Conservation (phyloP, 2,113 vertebrate species). For the Neotragus moschatus region DNA sequence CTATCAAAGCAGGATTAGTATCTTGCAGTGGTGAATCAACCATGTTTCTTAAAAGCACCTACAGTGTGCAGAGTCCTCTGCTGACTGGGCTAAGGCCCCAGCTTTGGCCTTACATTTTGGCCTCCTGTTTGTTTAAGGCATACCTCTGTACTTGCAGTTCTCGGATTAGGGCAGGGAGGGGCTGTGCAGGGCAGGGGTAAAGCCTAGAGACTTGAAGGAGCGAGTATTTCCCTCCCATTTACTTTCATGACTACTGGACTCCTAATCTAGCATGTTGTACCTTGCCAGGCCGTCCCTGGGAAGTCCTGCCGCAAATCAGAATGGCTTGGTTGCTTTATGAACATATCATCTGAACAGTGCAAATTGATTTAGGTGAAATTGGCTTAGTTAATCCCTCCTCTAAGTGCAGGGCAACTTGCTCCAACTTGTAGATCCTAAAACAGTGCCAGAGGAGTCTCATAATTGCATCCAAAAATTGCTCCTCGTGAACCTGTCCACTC, state of each 20-base stretch:
- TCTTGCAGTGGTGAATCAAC: slow-evolving; percentile 38
- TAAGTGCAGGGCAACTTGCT: slow-evolving; percentile 56
- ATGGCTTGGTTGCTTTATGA: slow-evolving; percentile 43
- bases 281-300: slow-evolving; percentile 14
- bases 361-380: slow-evolving; percentile 64
- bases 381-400: slow-evolving; percentile 60
- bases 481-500: slow-evolving; percentile 46
- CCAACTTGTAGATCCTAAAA: slow-evolving; percentile 61
- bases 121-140: neutral
- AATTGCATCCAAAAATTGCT: slow-evolving; percentile 58
- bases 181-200: neutral
- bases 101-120: neutral
- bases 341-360: slow-evolving; percentile 36
- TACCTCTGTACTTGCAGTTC: neutral
- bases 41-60: slow-evolving; percentile 39
- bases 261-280: slow-evolving; percentile 33
- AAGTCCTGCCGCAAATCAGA: slow-evolving; percentile 37
- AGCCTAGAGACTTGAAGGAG: neutral
- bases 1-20: slow-evolving; percentile 17
- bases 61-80: neutral
- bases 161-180: neutral
- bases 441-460: slow-evolving; percentile 57
- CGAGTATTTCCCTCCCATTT: neutral
- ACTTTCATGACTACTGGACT: slow-evolving; percentile 25
- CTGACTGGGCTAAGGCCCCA: neutral